Base-by-base conservation (phyloP, 2,797 vertebrate genomes). In the Ambastaia sidthimunki region DNA sequence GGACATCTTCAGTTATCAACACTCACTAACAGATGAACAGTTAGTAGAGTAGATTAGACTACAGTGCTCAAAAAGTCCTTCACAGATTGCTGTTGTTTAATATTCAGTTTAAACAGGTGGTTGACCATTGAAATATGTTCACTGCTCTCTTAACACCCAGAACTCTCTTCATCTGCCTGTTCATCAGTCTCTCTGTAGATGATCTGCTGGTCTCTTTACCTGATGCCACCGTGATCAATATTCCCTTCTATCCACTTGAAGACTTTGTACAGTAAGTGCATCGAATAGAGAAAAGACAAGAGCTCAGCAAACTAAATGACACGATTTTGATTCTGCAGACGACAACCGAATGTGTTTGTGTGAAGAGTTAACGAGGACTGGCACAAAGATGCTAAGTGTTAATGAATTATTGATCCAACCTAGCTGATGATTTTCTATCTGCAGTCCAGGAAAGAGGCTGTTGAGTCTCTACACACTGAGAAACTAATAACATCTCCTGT, bases 401-500 rank as follows among this genome's bases (percentile, higher is more conserved):
- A 94, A 93, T 93, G 92, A 93, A 89, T 91, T 93, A 93, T 94
- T 66, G 93, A 94, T 93, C 88, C 91, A 93, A 92, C 93, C 93
- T 93, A 89, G 90, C 88, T 90, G 89, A 92, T 90, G 90, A 91
- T 89, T 92, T 90, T 89, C 87, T 90, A 90, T 91, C 90, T 55
- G 48, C 31, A 62, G 21, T 65, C 55, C 55, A 34, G 41, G 55
- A 70, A 21, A 44, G 48, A 68, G 47, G 73, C n/a, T 18, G 25
- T 50, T 54, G 57, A 78, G 63, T 28, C 67, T 44, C 23, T 19
- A 54, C 50, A 54, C 59, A 73, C 57, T 47, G 57, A 54, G 62
- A 18, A 63, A 44, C 44, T 18, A 19, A 72, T 31, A 44, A 25
- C 50, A 16, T 71, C 15, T 54, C 23, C 48, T 65, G 62, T 65